Conservation (phyloP, 92 coral and sea anemone species). For the Phymanthus crucifer region DNA sequence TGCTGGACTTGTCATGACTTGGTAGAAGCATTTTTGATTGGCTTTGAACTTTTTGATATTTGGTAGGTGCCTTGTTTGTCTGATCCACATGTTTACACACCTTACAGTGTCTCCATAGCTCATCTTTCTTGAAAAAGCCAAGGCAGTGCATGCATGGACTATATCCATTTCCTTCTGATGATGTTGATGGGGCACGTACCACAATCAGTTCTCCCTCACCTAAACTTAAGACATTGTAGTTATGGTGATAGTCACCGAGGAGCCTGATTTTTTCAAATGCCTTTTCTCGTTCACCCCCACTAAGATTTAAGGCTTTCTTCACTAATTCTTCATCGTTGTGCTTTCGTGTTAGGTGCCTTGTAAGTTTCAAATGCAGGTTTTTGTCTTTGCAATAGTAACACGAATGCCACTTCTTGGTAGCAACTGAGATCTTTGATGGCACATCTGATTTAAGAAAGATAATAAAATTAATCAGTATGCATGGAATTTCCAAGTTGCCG, state of each 20-base stretch:
- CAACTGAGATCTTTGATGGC: constrained; percentile 1
- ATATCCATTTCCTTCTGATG: neutral
- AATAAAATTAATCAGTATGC: neutral
- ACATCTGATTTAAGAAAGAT: neutral
- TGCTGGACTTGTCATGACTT: neutral
- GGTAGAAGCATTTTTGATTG: neutral
- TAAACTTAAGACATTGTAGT: constrained; percentile 34
- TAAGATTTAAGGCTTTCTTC: constrained; percentile 14
- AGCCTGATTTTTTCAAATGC: constrained; percentile 29
- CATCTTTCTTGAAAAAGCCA: constrained; percentile 29
- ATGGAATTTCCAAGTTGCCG: neutral
- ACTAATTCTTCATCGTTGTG: constrained; percentile 45
- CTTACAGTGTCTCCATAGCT: constrained; percentile 24
- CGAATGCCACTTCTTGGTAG: constrained; percentile 18
- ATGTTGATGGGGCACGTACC: constrained; percentile 27
- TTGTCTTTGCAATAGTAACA: constrained; percentile 38
- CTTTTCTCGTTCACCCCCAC: constrained; percentile 9
- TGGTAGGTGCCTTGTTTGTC: neutral
- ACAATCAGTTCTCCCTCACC: constrained; percentile 50
- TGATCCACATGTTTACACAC: neutral
- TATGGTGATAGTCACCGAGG: constrained; percentile 53
- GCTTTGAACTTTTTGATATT: neutral
- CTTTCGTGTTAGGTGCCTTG: constrained; percentile 34
- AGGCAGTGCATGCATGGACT: constrained; percentile 36
- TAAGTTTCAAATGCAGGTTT: constrained; percentile 23